Base-by-base conservation (phyloP, 2,888 invertebrate genomes). In the Apomyelois bistriatella region DNA sequence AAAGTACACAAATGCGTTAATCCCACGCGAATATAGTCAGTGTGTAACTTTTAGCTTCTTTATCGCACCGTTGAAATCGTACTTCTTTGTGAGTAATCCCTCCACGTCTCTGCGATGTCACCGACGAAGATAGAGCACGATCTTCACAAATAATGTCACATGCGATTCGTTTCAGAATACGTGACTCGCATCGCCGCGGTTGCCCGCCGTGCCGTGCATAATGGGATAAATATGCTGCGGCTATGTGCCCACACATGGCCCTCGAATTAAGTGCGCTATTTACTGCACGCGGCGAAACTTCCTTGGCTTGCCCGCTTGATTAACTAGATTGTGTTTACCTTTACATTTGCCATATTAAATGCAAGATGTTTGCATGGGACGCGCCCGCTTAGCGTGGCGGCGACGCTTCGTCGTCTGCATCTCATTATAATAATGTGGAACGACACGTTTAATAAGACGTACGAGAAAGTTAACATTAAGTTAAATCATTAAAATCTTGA, bases 71-170 rank as follows among this genome's bases (percentile, higher is more conserved):
- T 85, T 82, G 88, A 83, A 87, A 88, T 88, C 87, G 87, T 83
- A 88, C 89, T 89, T 87, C 87, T 89, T 88, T 88, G 87, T 83
- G 87, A 83, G 88, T 88, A 88, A 90, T 89, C 88, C 88, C 87
- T 85, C 85, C 89, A 87, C 88, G 88, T 88, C 84, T 81, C 82
- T 66, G 77, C 80, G 76, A 85, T 84, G 88, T 86, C 86, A 84
- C 83, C 85, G 90, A 89, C 89, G 89, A 89, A 89, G 90, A 89
- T 89, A 90, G 89, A 90, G 89, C 90, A 89, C 90, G 89, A 90
- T 90, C 89, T 89, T 90, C 89, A 89, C 89, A 90, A 90, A 90
- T 90, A 90, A 90, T 90, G 90, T 90, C 90, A 89, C 90, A 90
- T 89, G 89, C 89, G 90, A 90, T 90, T 90, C 89, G 89, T 90